These are phyloP conservation scores for Mechanitis messenoides DNA, from an alignment of 2,888 invertebrate species.

Conservation along the genomic window DNA sequence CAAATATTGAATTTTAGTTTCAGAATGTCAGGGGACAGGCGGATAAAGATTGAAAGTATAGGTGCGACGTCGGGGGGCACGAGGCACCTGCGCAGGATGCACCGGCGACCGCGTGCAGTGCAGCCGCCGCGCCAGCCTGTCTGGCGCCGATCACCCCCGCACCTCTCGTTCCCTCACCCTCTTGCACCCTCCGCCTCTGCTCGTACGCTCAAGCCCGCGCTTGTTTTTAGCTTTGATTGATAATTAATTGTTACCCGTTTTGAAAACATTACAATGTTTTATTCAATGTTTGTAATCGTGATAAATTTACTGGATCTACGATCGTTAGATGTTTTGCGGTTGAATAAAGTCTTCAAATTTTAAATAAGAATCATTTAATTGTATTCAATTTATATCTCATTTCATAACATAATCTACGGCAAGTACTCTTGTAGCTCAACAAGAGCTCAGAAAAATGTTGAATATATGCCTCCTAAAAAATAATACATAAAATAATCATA, in stretches of 20 bases:
- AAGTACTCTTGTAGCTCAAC: too few relatives aligned
- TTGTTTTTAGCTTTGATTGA: slow-evolving; percentile 76
- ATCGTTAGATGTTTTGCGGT: slow-evolving; percentile 11
- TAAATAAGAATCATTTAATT: too few relatives aligned
- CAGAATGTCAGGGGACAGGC: not conserved
- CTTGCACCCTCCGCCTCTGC: slow-evolving; percentile 35
- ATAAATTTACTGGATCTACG: slow-evolving; percentile 16
- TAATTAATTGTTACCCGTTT: slow-evolving; percentile 64
- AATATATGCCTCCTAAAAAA: too few relatives aligned
- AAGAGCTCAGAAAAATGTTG: too few relatives aligned
- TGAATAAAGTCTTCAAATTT: not conserved
- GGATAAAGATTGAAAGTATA: slow-evolving; percentile 13
- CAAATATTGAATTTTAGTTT: not conserved
- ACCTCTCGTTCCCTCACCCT: slow-evolving; percentile 29
- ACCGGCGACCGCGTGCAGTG: slow-evolving; percentile 45
- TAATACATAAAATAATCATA: too few relatives aligned
- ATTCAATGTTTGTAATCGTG: slow-evolving; percentile 26
- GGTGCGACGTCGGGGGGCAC: slow-evolving; percentile 30
- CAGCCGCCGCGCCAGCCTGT: slow-evolving; percentile 63
- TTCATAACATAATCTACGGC: too few relatives aligned
- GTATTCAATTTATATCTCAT: too few relatives aligned
- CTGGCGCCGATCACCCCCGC: slow-evolving; percentile 53
- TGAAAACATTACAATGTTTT: slow-evolving; percentile 36
- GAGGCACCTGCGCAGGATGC: slow-evolving; percentile 68
- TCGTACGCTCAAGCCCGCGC: slow-evolving; percentile 46